phyloP scores from a whole-genome alignment of 1,140 invertebrate species.

The Wiebesia pumilae region DNA sequence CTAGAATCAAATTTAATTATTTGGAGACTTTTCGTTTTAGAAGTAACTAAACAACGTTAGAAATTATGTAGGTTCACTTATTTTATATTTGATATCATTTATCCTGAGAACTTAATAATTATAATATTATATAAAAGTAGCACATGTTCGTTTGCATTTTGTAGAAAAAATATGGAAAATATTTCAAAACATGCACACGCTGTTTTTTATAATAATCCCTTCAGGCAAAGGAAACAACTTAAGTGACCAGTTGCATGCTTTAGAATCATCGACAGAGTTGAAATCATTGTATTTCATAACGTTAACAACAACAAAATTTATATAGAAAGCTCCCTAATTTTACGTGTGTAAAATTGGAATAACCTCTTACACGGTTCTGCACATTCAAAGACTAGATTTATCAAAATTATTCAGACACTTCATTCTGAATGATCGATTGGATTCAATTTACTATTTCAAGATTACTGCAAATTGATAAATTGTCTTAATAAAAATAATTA shows the following conservation, averaged over 20 bases:
- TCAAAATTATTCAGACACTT: too few species aligned
- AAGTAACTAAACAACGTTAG: neutral
- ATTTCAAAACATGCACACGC: too few species aligned
- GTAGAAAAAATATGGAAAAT: too few species aligned
- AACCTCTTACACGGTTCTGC: neutral
- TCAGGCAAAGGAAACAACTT: neutral
- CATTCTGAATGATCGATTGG: too few species aligned
- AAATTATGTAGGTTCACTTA: neutral
- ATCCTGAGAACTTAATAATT: too few species aligned
- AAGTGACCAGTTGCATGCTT: neutral
- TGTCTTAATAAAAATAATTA: too few species aligned
- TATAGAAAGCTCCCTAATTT: neutral
- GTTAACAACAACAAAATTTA: neutral
- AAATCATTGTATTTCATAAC: neutral
- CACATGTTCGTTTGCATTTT: too few species aligned
- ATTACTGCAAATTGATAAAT: too few species aligned
- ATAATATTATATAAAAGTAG: too few species aligned
- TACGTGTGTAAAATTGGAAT: neutral
- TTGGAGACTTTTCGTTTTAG: neutral
- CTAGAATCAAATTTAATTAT: conserved; percentile 1
- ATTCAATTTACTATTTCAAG: too few species aligned
- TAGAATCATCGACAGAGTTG: neutral
- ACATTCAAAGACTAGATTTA: neutral
- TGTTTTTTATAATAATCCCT: neutral
- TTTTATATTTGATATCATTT: neutral